These are phyloP conservation scores for Dolichoris vasculosae DNA, from an alignment of 1,140 invertebrate genomes.

Conservation along the genomic window DNA sequence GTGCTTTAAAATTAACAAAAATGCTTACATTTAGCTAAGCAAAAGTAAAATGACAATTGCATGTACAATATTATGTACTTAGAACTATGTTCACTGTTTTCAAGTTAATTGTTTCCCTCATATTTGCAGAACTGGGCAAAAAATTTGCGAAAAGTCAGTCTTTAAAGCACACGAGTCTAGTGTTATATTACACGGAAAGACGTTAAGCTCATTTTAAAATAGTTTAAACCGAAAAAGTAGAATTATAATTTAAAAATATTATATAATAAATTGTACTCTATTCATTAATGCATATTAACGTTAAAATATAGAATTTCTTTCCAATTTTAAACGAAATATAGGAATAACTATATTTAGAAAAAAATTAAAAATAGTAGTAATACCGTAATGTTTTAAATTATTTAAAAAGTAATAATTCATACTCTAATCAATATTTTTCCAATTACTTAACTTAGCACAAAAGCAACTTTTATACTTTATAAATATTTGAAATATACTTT, in stretches of 20 bases:
- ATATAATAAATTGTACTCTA: neutral
- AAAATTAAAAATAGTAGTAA: too few relatives aligned
- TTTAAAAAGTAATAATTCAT: too few relatives aligned
- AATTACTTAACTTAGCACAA: too few relatives aligned
- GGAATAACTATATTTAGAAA: too few relatives aligned
- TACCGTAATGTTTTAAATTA: too few relatives aligned
- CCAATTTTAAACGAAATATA: neutral
- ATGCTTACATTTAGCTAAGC: too few relatives aligned
- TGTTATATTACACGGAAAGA: conserved; percentile 5
- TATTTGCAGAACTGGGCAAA: neutral
- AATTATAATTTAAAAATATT: neutral
- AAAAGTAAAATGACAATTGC: too few relatives aligned
- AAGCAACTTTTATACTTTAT: neutral
- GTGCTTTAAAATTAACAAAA: too few relatives aligned
- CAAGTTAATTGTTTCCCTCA: neutral
- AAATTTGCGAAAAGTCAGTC: neutral
- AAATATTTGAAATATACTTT: neutral
- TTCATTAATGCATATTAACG: neutral
- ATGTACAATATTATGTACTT: neutral
- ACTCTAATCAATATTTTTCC: too few relatives aligned
- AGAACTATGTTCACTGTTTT: neutral
- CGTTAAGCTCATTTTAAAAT: conserved; percentile 18
- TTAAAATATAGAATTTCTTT: neutral
- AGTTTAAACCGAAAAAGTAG: neutral
- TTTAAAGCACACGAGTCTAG: neutral